Conservation (phyloP, 2,888 invertebrate species). For the Neoaliturus tenellus region DNA sequence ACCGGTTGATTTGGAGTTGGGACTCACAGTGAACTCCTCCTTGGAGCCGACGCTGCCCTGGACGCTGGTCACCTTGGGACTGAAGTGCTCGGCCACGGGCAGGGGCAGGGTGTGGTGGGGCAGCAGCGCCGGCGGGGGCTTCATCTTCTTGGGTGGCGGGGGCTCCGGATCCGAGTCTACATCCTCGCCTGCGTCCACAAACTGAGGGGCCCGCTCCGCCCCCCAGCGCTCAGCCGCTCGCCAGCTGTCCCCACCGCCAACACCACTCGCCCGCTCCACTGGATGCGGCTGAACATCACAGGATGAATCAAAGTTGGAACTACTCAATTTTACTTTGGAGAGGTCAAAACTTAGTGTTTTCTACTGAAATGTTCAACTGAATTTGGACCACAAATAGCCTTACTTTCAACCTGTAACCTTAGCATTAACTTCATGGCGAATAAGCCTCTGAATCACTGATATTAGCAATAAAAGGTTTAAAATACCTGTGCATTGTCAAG, state of each 20-base stretch:
- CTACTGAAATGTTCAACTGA: too few relatives aligned
- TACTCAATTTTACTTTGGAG: too few relatives aligned
- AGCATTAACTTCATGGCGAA: too few relatives aligned
- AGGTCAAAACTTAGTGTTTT: too few relatives aligned
- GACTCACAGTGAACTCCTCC: conserved; percentile 58
- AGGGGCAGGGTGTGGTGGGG: conserved; percentile 51
- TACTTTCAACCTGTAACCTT: too few relatives aligned
- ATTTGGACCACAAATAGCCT: too few relatives aligned
- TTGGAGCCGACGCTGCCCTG: conserved; percentile 71
- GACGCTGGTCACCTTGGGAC: conserved; percentile 75
- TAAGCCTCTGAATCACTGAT: too few relatives aligned
- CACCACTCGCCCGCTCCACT: conserved; percentile 69
- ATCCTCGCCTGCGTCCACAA: conserved; percentile 34
- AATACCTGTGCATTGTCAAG: too few relatives aligned
- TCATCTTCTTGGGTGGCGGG: conserved; percentile 76
- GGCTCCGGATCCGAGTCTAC: conserved; percentile 58
- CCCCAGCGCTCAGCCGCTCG: conserved; percentile 64
- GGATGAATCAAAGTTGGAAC: too few relatives aligned
- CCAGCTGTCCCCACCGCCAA: conserved; percentile 65
- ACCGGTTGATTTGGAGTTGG: too few relatives aligned
- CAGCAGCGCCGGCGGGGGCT: conserved; percentile 67
- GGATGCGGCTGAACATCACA: conserved; percentile 54
- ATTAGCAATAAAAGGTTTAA: too few relatives aligned
- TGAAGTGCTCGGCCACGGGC: conserved; percentile 68
- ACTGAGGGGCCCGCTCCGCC: conserved; percentile 8